A percentile compares a stretch with the other conserved stretches of the same genome.
Evolutionary conservation across 2,113 vertebrate genomes (phyloP).

Genomic region (Seriola aureovittata): DNA sequence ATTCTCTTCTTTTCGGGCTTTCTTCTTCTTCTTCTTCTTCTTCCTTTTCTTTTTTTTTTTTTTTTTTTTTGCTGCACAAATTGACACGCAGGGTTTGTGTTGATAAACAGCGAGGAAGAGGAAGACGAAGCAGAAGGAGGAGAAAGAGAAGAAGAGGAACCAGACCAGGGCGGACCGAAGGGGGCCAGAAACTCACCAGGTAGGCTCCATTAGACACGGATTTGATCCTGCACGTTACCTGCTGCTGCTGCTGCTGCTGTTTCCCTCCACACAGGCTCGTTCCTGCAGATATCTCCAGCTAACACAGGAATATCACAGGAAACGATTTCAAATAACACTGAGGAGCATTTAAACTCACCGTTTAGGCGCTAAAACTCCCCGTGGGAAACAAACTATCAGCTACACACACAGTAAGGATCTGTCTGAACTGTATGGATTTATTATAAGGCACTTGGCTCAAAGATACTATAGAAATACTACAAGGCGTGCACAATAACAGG

Average conservation of each 20-base stretch:
- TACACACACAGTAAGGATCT: no score
- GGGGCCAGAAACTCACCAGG: constrained; percentile 68
- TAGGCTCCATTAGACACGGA: constrained; percentile 18
- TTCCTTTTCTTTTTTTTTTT: not conserved
- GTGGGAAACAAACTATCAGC: no score
- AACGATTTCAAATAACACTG: not conserved
- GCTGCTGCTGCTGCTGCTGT: constrained; percentile 14
- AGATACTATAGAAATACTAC: no score
- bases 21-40: no score
- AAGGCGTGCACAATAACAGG: no score
- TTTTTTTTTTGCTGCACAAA: constrained; percentile 3
- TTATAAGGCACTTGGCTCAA: no score
- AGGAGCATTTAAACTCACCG: not conserved
- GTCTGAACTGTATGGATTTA: not conserved
- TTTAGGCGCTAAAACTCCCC: not conserved
- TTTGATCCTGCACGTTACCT: constrained; percentile 10
- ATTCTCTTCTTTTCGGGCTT: constrained; percentile 3
- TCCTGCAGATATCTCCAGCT: constrained; percentile 8
- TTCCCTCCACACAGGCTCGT: not conserved
- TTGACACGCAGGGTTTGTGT: constrained; percentile 25
- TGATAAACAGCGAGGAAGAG: constrained; percentile 27
- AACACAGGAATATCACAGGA: not conserved
- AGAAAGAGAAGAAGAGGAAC: constrained; percentile 19
- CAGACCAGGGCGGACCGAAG: constrained; percentile 62
- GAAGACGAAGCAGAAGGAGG: constrained; percentile 2